Evolutionary conservation across 2,113 vertebrate genomes (phyloP), one percentile per base, ranked within the genome.

Genomic region (Anolis sagrei): DNA sequence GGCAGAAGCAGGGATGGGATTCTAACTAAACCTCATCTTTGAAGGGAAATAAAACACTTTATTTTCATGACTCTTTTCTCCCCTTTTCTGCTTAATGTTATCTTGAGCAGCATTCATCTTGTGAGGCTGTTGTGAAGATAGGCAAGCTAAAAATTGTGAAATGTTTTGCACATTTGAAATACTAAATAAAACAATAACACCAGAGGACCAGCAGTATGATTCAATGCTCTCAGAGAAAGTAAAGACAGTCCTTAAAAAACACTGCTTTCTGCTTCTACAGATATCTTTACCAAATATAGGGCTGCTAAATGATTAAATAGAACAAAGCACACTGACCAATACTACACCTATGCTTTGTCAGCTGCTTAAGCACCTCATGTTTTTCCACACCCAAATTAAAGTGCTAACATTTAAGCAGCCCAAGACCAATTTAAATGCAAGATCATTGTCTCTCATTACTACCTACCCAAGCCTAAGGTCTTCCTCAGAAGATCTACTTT

Each of bases 41-140:
- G 89, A 93, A 86, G 73, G 80, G 7, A 94, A 90, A 89, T 90
- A 58, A 89, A 90, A 87, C 7, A 48, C 70, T 92, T 89, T 75
- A 34, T 0, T 79, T 90, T 91, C 85, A 89, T 73, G 79, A 29
- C 19, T 54, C 27, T 27, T 54, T 70, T 89, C 58, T 81, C 19
- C 34, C 36, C 18, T 69, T 74, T 91, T 73, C 81, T 76, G 19
- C 10, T 83, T 72, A 64, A 83, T 79, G 51, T 76, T 58, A n/a
- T 14, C 61, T 84, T 87, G 78, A 90, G 69, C 75, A 88, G 74
- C 86, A 72, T 88, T 66, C 19, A 39, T 27, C 70, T 92, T 89
- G 88, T 64, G 70, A 75, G 44, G 9, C 29, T 54, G 1, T 29
- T 64, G 84, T 79, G 79, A 86, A n/a, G 73, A 72, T 8, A 61